Conservation (phyloP, 2,888 invertebrate genomes). For the Agrypnus murinus region DNA sequence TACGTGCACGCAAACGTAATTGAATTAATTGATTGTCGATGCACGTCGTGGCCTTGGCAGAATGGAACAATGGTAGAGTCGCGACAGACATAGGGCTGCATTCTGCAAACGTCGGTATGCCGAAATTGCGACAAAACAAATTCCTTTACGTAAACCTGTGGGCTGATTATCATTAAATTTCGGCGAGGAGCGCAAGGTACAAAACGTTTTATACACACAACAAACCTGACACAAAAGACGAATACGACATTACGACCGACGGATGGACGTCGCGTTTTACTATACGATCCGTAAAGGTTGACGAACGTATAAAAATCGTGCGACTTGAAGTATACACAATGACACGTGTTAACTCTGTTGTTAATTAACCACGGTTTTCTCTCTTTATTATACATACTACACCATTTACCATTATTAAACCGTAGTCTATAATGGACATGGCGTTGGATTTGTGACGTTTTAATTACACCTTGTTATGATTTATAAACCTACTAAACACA, state of each 20-base stretch:
- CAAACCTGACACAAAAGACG: no score
- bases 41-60: constrained; percentile 59
- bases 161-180: constrained; percentile 46
- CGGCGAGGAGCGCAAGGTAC: constrained; percentile 33
- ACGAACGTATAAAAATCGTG: constrained; percentile 35
- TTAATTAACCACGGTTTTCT: constrained; percentile 21
- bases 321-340: constrained; percentile 3
- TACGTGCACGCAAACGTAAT: constrained; percentile 53
- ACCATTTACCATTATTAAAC: constrained; percentile 13
- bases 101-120: constrained; percentile 61
- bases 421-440: neutral
- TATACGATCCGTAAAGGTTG: constrained; percentile 34
- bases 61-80: constrained; percentile 58
- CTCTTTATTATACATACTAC: no score
- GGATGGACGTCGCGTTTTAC: constrained; percentile 11
- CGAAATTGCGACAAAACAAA: constrained; percentile 61
- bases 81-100: constrained; percentile 57
- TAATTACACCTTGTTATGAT: constrained; percentile 27
- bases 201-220: constrained; percentile 20
- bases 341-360: constrained; percentile 20
- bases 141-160: constrained; percentile 39
- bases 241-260: no score
- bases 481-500: constrained; percentile 25
- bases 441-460: constrained; percentile 17
- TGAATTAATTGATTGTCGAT: constrained; percentile 58